phyloP scores from a whole-genome alignment of 2,888 invertebrate species.

The Resseliella maxima region DNA sequence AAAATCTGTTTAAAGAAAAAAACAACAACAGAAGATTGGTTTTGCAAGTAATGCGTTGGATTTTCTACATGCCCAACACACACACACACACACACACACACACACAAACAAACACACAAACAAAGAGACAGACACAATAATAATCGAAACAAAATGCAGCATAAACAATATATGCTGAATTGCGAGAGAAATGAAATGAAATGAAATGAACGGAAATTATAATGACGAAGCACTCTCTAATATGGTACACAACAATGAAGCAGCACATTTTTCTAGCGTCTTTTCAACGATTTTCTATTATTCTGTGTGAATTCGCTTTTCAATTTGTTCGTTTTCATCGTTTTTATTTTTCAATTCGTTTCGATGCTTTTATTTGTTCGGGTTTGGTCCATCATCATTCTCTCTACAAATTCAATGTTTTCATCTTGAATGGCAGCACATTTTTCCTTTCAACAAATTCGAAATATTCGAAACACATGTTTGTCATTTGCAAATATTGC shows the following conservation, averaged over 20 bases:
- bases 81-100: too few species aligned
- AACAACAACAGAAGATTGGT: too few species aligned
- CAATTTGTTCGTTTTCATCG: background rate
- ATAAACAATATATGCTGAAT: background rate
- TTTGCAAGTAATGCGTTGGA: background rate
- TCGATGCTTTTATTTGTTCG: background rate
- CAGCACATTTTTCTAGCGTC: constrained; percentile 1
- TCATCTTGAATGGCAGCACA: background rate
- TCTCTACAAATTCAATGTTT: background rate
- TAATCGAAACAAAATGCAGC: background rate
- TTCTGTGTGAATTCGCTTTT: background rate
- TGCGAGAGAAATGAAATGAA: too few species aligned
- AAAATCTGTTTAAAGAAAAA: too few species aligned
- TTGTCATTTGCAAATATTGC: constrained; percentile 51
- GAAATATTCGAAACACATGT: constrained; percentile 43
- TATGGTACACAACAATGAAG: background rate
- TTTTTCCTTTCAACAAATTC: background rate
- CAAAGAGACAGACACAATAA: background rate
- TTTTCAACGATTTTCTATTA: background rate
- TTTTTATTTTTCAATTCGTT: background rate
- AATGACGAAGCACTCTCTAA: constrained; percentile 35
- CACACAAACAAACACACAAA: too few species aligned
- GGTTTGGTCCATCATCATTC: background rate
- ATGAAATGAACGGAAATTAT: constrained; percentile 39
- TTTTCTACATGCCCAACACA: background rate